Base-by-base conservation (phyloP, 2,113 vertebrate genomes). In the Strigops habroptila region DNA sequence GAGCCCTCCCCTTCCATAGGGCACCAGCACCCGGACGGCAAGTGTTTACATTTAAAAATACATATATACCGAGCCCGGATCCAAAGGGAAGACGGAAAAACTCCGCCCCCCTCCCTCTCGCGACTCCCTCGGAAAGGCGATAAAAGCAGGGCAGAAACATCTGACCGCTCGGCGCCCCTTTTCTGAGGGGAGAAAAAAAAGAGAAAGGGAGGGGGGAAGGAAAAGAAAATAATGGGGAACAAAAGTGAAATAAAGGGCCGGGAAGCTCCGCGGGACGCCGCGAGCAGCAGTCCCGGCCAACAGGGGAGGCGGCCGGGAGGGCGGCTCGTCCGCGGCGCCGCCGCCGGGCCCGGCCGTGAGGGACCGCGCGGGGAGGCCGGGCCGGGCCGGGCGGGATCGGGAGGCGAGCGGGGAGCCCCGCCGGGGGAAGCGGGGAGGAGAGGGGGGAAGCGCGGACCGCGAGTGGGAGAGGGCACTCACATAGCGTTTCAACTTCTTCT, bases 401-500 rank as follows among this genome's bases (percentile, higher is more conserved):
- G 24, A 53, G 55, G 13, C 27, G 46, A 86, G 63, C 59, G 27
- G 51, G 17, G 41, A 88, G 57, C 49, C 22, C 28, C 37, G 35
- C 8, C 6, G 18, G 18, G 33, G 24, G 27, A 67, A 55, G 57
- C 18, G 24, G 35, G 57, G 35, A 35, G 48, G 9, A 18, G 31
- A 33, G 35, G 3, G 31, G 41, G 53, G 39, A n/a, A 53, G 28
- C 41, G 70, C 57, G 64, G 51, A 65, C 62, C 63, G 67, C 73
- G 11, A 19, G 9, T 24, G 35, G 63, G 28, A 59, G 30, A 39
- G 41, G 44, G 48, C 93, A 99, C 99, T 99, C 99, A 99, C 99
- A 98, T 99, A 99, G 98, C 99, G 99, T 98, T 99, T 99, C 98
- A 99, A 98, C 99, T 99, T 99, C 97, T 99, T 99, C 98, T 99